These are phyloP conservation scores for Plusia festucae DNA, from an alignment of 2,888 invertebrate genomes.

Conservation along the genomic window DNA sequence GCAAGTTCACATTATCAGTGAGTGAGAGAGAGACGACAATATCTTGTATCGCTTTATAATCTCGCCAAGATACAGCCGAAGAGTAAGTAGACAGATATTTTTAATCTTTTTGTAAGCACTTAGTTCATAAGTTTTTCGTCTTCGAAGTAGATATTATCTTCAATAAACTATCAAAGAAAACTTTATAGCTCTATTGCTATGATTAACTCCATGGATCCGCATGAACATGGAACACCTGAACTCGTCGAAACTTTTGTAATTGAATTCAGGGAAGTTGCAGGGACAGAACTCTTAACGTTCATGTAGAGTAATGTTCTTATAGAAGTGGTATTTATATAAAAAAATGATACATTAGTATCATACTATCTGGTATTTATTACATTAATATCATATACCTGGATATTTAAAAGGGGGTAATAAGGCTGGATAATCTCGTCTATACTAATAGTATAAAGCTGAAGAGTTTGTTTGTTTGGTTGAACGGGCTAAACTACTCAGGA, in stretches of 20 bases:
- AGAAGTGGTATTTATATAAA: conserved; percentile 12
- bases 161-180: conserved; percentile 49
- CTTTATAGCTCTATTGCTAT: conserved; percentile 50
- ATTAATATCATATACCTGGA: no score
- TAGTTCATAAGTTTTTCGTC: background rate
- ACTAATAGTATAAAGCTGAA: no score
- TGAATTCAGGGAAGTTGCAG: conserved; percentile 82
- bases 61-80: no score
- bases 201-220: conserved; percentile 53
- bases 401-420: no score
- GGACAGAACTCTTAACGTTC: conserved; percentile 74
- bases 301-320: background rate
- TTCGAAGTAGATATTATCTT: conserved; percentile 11
- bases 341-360: no score
- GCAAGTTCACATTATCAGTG: no score
- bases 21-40: no score
- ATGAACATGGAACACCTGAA: conserved; percentile 71
- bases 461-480: no score
- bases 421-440: no score
- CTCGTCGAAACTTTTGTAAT: conserved; percentile 86
- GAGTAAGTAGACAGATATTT: background rate
- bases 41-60: no score
- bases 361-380: no score
- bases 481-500: no score
- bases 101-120: background rate